These are phyloP conservation scores for Apostichopus japonicus DNA, from an alignment of 35 echinoderm and acorn worm genomes.

Conservation along the genomic window DNA sequence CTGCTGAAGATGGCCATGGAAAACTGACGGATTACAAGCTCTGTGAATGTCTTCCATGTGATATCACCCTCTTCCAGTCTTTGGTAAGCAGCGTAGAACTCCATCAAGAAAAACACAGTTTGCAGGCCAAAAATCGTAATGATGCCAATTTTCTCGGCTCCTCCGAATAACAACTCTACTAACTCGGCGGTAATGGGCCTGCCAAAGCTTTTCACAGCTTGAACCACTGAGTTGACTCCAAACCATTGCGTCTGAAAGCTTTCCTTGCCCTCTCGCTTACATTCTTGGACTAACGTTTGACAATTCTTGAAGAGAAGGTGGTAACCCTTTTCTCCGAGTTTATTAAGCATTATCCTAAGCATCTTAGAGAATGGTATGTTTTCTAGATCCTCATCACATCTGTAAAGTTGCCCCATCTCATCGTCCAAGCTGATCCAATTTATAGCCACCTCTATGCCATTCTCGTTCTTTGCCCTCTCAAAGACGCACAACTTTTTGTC, in stretches of 20 bases:
- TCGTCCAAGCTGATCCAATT: neutral
- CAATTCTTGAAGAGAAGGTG: neutral
- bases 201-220: conserved; percentile 2
- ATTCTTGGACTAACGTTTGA: neutral
- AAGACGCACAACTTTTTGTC: neutral
- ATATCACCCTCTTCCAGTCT: neutral
- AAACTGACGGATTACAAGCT: conserved; percentile 17
- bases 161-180: neutral
- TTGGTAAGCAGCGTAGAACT: conserved; percentile 21
- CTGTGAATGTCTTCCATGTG: neutral
- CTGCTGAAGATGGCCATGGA: conserved; percentile 4
- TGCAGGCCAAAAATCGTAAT: neutral
- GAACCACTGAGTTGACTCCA: neutral
- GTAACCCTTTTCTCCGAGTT: conserved; percentile 8
- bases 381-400: conserved; percentile 16
- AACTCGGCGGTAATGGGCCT: neutral
- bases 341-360: conserved; percentile 12
- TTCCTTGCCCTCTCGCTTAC: neutral
- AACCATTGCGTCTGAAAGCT: conserved; percentile 27
- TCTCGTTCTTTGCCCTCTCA: neutral
- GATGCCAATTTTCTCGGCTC: neutral
- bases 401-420: neutral
- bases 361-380: neutral
- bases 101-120: conserved; percentile 10
- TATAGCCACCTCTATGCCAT: neutral